Base-by-base conservation (phyloP, 2,113 vertebrate species). In the Shinisaurus crocodilurus region DNA sequence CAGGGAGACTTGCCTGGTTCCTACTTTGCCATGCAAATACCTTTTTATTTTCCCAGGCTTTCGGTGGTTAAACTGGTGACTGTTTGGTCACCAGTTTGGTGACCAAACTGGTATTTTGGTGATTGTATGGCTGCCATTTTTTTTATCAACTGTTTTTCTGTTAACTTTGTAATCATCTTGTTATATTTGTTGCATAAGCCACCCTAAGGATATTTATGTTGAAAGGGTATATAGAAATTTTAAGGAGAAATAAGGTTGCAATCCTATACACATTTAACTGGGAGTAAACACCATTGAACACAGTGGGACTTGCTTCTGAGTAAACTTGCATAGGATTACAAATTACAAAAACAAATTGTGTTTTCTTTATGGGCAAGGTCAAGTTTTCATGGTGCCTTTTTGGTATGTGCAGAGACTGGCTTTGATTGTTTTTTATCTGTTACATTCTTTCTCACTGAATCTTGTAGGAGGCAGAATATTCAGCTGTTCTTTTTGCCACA, bases 401-500 rank as follows among this genome's bases (percentile, higher is more conserved):
- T 40, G 32, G 0, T 0, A 43, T 74, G 34, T 72, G 89, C 43
- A 74, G 82, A 65, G 82, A 54, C 10, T 67, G 57, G 48, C 27
- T 89, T 82, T 65, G 40, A 37, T 54, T 87, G 16, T 85, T 48
- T 85, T 54, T 43, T 15, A 72, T 90, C n/a, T 76, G 93, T 40
- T 93, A 90, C 18, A 20, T 94, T 90, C 93, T 95, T 74, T 54
- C 87, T 87, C 92, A 94, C 34, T 93, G 54, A 93, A 92, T 94
- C 87, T 92, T 94, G 75, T 60, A 99, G 99, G 99, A 89, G 99
- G 99, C 20, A 97, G 99, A 89, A 99, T 99, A 95, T 99, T 99
- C 27, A 97, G 99, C 90, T 99, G 99, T 90, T 99, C 98, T 86
- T 99, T 99, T 95, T 99, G 99, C 91, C 97, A 98, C 29, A 99